A percentile compares a stretch with the other conserved stretches of the same genome.
phyloP scores from a whole-genome alignment of 2,113 vertebrate species.

The Pleuronectes platessa region DNA sequence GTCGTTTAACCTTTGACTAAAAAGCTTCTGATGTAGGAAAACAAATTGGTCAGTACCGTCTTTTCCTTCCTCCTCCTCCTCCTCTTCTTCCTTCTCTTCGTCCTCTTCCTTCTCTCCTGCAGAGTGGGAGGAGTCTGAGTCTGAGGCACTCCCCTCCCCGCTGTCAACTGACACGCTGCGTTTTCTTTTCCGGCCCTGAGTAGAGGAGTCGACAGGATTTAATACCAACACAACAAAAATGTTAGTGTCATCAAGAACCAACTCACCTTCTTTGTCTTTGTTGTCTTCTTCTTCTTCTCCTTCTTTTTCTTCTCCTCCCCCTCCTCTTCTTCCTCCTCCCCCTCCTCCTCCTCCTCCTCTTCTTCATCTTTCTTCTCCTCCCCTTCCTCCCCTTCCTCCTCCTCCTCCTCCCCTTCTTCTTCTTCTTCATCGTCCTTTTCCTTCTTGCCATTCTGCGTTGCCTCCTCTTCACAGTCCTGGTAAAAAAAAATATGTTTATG shows the following conservation, averaged over 20 bases:
- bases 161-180: constrained; percentile 81
- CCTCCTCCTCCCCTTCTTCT: constrained; percentile 39
- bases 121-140: constrained; percentile 82
- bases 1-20: neutral
- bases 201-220: constrained; percentile 15
- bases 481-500: neutral
- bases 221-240: neutral
- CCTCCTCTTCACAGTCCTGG: constrained; percentile 14
- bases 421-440: constrained; percentile 38
- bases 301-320: constrained; percentile 47
- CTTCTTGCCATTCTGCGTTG: constrained; percentile 52
- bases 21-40: neutral
- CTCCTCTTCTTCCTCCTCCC: constrained; percentile 42
- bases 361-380: constrained; percentile 42
- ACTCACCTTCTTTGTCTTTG: constrained; percentile 69
- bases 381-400: constrained; percentile 51
- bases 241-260: accelerated
- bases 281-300: constrained; percentile 35
- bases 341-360: constrained; percentile 44
- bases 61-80: constrained; percentile 14
- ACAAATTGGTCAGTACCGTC: constrained; percentile 7
- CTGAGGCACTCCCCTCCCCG: constrained; percentile 78
- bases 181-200: constrained; percentile 86
- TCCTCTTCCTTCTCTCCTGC: constrained; percentile 71
- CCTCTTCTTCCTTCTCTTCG: constrained; percentile 71